Evolutionary conservation across 2,113 vertebrate species (phyloP).

Genomic region (Atlantisia rogersi): DNA sequence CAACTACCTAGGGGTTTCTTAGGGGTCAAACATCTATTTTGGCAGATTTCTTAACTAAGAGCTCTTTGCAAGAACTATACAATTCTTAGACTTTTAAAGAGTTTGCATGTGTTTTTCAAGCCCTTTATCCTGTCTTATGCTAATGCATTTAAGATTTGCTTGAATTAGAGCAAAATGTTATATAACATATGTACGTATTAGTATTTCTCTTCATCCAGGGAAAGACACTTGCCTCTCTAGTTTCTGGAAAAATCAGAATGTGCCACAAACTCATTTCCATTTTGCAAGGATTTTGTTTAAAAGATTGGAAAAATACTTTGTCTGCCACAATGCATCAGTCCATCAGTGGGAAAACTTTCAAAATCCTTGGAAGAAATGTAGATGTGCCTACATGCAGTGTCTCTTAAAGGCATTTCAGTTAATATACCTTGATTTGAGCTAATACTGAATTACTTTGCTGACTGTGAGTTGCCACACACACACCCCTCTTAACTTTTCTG

Average conservation of each 20-base stretch:
- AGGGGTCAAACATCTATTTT: not conserved
- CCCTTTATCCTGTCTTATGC: not conserved
- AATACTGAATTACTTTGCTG: not conserved
- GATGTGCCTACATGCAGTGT: not conserved
- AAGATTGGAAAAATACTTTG: not conserved
- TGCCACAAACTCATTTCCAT: not conserved
- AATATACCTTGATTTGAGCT: not conserved
- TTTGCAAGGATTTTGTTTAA: not conserved
- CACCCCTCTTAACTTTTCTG: not conserved
- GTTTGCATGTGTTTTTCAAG: not conserved
- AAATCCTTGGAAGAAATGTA: not conserved
- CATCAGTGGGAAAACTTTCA: not conserved
- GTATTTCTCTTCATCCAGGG: not conserved
- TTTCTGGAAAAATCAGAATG: not conserved
- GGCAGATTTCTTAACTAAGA: not conserved
- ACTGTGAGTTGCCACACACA: not conserved
- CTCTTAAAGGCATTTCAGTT: not conserved
- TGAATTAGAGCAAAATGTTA: not conserved
- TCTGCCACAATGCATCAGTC: not conserved
- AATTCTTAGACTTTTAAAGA: not conserved
- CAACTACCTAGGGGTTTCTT: not conserved
- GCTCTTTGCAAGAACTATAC: not conserved
- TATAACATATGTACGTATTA: not conserved
- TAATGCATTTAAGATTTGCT: not conserved
- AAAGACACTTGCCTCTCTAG: not conserved